Conservation (phyloP, 1,140 invertebrate species). For the Ctenoplectra terminalis region DNA sequence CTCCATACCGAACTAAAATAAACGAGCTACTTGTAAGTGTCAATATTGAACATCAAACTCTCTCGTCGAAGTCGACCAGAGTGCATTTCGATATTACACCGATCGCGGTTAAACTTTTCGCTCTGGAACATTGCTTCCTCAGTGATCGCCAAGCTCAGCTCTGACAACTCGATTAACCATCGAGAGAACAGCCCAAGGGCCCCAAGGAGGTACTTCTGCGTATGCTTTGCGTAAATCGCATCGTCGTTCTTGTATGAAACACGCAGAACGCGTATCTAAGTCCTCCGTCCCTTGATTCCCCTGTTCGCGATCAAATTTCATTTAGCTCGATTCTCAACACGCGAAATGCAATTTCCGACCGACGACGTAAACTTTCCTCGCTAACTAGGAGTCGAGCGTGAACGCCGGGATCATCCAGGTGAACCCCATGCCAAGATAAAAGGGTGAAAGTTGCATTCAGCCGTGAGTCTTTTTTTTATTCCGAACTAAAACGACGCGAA, state of each 20-base stretch:
- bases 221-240: neutral
- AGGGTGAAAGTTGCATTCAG: slow-evolving; percentile 1
- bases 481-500: neutral
- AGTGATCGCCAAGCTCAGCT: neutral
- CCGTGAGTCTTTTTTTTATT: neutral
- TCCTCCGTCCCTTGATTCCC: neutral
- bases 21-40: neutral
- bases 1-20: slow-evolving; percentile 10
- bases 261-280: slow-evolving; percentile 35
- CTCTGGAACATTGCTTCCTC: neutral
- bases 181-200: neutral
- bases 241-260: slow-evolving; percentile 1
- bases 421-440: neutral
- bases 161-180: neutral
- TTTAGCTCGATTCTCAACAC: slow-evolving; percentile 61
- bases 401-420: neutral
- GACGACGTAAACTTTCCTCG: slow-evolving; percentile 34
- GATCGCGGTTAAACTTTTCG: neutral
- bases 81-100: slow-evolving; percentile 16
- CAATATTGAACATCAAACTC: slow-evolving; percentile 30
- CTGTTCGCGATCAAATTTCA: slow-evolving; percentile 60
- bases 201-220: neutral
- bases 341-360: slow-evolving; percentile 54
- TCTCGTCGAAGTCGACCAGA: neutral
- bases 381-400: slow-evolving; percentile 11